These are phyloP conservation scores for Acanthococcus lagerstroemiae DNA, from an alignment of 2,888 invertebrate genomes.

Conservation along the genomic window DNA sequence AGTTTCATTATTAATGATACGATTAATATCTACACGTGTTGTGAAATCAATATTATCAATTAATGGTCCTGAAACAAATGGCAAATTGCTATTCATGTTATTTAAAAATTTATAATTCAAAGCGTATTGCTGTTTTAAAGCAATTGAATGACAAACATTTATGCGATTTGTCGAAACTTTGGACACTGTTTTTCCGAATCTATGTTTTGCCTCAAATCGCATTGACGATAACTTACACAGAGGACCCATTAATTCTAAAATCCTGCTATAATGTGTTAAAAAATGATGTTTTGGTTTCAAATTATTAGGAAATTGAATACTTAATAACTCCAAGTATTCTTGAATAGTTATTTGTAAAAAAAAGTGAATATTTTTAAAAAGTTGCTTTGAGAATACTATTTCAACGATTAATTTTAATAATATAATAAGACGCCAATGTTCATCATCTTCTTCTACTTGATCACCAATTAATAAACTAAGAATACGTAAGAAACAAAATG, in stretches of 20 bases:
- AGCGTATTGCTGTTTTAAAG: slow-evolving; percentile 13
- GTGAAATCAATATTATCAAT: no score
- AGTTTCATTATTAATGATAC: no score
- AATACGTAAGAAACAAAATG: slow-evolving; percentile 23
- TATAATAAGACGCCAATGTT: slow-evolving; percentile 30
- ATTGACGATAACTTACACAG: slow-evolving; percentile 22
- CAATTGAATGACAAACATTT: slow-evolving; percentile 11
- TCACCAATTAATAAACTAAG: slow-evolving; percentile 32
- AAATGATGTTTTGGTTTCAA: slow-evolving; percentile 36
- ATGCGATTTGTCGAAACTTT: slow-evolving; percentile 1
- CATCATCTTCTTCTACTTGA: slow-evolving; percentile 28
- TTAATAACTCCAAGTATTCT: slow-evolving; percentile 33
- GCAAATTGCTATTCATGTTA: no score
- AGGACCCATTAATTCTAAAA: slow-evolving; percentile 23
- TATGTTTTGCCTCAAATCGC: slow-evolving; percentile 29
- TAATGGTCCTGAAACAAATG: no score
- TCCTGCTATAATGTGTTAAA: slow-evolving; percentile 22
- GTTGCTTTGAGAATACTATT: background rate
- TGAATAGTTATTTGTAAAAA: slow-evolving; percentile 1
- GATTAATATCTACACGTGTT: no score
- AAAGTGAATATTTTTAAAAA: background rate
- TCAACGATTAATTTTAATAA: slow-evolving; percentile 21
- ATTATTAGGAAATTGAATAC: slow-evolving; percentile 23
- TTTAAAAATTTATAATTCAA: background rate
- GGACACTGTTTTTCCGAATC: slow-evolving; percentile 1